Base-by-base conservation (phyloP, 2,797 vertebrate species). In the Lophius americanus region DNA sequence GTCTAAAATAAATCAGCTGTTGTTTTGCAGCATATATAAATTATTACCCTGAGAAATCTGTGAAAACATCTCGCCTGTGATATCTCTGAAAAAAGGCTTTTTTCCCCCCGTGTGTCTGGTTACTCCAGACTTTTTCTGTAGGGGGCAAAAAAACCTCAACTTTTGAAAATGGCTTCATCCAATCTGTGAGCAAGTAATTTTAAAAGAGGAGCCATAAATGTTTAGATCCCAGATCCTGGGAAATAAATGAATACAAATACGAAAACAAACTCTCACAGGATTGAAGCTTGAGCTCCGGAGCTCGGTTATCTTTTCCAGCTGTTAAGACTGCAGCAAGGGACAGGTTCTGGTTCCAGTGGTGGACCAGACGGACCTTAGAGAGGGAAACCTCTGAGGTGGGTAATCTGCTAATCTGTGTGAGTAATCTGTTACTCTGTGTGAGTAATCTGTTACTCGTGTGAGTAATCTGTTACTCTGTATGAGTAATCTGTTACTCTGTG, bases 181-280 rank as follows among this genome's bases (percentile, higher is more conserved):
- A 62, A 73, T 71, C 38, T 70, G 12, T 39, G 55, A 14, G 11
- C 38, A 66, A 72, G 59, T 55, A 7, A 64, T 76, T 23, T 67
- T 54, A 60, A 62, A 47, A 71, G 51, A 80, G 48, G 61, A 76
- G 51, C 46, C 33, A 32, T 70, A 59, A 39, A 3, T 44, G 68
- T 70, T 64, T 6, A 51, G 46, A 66, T 10, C 70, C 74, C 38
- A 53, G 52, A 70, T 68, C 76, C 65, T 70, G 51, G 69, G 36
- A 73, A 83, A 82, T 60, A 53, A 79, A 82, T 56, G 12, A 65
- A 74, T 81, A 72, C 64, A 65, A 80, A 71, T 64, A 61, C 70
- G 69, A 78, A 39, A 83, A 43, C 14, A 41, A 57, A 43, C 43
- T 51, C 47, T 60, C 13, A 33, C 49, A 56, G 46, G 58, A 67